These are phyloP conservation scores for Pseudorhombus dupliciocellatus DNA, from an alignment of 2,113 vertebrate species.

Conservation along the genomic window DNA sequence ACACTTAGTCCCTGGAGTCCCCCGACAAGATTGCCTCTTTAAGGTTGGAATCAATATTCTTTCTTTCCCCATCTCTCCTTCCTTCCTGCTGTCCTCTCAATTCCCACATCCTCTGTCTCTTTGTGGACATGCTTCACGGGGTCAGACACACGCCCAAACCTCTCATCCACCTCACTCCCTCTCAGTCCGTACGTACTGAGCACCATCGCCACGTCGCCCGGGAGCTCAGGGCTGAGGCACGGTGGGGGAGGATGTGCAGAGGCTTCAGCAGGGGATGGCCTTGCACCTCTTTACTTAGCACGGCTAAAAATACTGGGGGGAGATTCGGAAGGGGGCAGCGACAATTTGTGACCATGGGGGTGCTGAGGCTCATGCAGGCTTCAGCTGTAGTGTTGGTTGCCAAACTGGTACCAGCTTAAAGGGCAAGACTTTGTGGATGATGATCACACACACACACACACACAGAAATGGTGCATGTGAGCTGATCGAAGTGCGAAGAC, in stretches of 20 bases:
- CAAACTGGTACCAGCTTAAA: constrained; percentile 3
- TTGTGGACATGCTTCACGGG: constrained; percentile 32
- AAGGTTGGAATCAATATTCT: constrained; percentile 79
- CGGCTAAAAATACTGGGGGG: constrained; percentile 85
- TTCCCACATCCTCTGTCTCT: constrained; percentile 42
- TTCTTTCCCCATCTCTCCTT: constrained; percentile 69
- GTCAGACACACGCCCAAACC: constrained; percentile 24
- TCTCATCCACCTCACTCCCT: constrained; percentile 2
- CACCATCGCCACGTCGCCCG: constrained; percentile 54
- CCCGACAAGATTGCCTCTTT: constrained; percentile 75
- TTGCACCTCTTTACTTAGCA: constrained; percentile 81
- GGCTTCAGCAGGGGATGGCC: constrained; percentile 58
- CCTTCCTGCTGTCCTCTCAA: constrained; percentile 67
- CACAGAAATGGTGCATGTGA: too few species aligned
- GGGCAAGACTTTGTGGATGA: constrained; percentile 24
- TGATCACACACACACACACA: not conserved
- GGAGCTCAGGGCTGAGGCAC: not conserved
- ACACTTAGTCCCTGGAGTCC: constrained; percentile 51
- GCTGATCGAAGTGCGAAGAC: too few species aligned
- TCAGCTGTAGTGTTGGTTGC: not conserved
- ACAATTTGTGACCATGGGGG: constrained; percentile 7
- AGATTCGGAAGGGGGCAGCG: constrained; percentile 10
- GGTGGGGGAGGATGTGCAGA: not conserved
- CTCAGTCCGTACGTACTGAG: constrained; percentile 66
- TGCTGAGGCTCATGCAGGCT: constrained; percentile 14